A percentile compares a stretch with the other conserved stretches of the same genome.
These are phyloP conservation scores for Penaeus vannamei DNA, from an alignment of 1,140 invertebrate species.

Conservation along the genomic window DNA sequence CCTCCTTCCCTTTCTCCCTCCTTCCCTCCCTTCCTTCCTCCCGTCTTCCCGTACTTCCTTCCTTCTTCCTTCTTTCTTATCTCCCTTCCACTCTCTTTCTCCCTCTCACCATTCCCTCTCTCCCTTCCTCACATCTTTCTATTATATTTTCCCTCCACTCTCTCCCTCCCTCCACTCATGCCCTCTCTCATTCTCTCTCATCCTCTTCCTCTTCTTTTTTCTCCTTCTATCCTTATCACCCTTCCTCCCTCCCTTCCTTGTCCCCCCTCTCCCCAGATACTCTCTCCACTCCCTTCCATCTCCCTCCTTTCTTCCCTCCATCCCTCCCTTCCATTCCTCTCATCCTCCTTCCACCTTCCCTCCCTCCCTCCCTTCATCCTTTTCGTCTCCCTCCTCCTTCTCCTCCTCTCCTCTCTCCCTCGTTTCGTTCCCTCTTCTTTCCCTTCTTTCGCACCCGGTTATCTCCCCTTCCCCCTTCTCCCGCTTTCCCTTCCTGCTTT, in stretches of 20 bases:
- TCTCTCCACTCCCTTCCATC: neutral
- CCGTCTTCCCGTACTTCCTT: no score
- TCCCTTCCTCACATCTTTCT: neutral
- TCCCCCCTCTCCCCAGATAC: no score
- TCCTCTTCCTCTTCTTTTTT: neutral
- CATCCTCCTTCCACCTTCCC: no score
- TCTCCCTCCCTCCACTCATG: neutral
- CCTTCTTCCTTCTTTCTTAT: neutral
- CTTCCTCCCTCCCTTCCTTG: neutral
- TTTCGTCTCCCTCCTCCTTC: neutral
- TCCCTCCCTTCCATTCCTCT: no score
- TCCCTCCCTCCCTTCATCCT: neutral
- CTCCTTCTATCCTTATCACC: neutral
- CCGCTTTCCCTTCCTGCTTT: no score
- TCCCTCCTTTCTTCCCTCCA: neutral
- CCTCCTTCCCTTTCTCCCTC: neutral
- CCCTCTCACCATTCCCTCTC: neutral
- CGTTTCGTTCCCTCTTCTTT: no score
- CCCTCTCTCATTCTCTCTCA: neutral
- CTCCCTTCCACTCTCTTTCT: neutral
- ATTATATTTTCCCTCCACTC: neutral
- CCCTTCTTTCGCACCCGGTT: no score
- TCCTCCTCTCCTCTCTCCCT: no score
- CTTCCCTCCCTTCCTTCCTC: neutral
- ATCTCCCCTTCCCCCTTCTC: no score